Evolutionary conservation across 2,888 invertebrate species (phyloP), one percentile per base, ranked within the genome.

Genomic region (Drosophila emarginata): DNA sequence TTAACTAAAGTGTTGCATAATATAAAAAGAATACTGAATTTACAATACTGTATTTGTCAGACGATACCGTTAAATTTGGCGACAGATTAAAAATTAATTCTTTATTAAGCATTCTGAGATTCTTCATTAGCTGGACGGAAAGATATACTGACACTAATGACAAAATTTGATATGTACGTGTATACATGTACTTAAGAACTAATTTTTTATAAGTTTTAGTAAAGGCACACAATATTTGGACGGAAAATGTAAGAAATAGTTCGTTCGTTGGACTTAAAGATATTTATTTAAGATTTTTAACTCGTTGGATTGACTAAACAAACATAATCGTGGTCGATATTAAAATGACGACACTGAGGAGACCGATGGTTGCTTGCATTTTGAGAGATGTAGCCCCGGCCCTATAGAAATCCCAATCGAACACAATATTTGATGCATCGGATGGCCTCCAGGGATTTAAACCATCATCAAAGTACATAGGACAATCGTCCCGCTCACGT

Each of bases 401-500:
- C 62, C 90, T 91, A 64, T 88, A 90, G 70, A 91, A 91, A 66
- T 93, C 93, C 92, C 94, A 95, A 67, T 93, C 92, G 78, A 97
- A 96, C 15, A 96, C 92, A 91, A 95, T 95, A 28, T 96, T 93
- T 60, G 93, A 94, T 87, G 94, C 95, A 87, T 96, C 96, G 23
- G 94, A 94, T 61, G 93, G 93, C 1, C 93, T 86, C 96, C 96
- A 98, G 0, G 98, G 98, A 92, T 98, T 94, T 51, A 94, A 93
- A 7, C 99, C 99, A 89, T 98, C 98, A 89, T 99, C 98, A 89
- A 98, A 99, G 90, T 96, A 95, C 97, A 99, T 98, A 0, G 99
- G 99, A 91, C 99, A 99, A 89, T 97, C 97, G 93, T 99, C 99
- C 0, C 98, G 94, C 92, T 97, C 96, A 92, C 98, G 93, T 92